These are phyloP conservation scores for Chaetogeoica ovagalla DNA, from an alignment of 2,888 invertebrate species.

Conservation along the genomic window DNA sequence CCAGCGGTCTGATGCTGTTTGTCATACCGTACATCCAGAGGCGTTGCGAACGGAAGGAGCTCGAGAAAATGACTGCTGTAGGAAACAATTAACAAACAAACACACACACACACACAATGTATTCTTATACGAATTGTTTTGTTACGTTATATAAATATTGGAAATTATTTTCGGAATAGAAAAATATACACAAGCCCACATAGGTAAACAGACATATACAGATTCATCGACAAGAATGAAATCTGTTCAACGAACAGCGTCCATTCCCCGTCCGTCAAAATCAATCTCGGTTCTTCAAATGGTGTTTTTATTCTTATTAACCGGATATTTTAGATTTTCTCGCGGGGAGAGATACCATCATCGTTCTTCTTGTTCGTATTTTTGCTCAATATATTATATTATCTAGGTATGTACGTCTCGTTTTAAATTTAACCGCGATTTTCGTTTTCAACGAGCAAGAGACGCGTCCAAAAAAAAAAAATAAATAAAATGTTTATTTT, in stretches of 20 bases:
- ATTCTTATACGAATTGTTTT: constrained; percentile 41
- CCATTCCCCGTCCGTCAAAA: background rate
- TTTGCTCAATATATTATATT: constrained; percentile 36
- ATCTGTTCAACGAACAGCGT: background rate
- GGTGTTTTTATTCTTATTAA: background rate
- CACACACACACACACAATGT: constrained; percentile 29
- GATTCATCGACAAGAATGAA: background rate
- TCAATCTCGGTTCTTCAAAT: background rate
- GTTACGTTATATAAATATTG: constrained; percentile 13
- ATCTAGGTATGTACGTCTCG: background rate
- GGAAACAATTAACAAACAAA: constrained; percentile 28
- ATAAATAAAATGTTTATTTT: too few species aligned
- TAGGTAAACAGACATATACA: background rate
- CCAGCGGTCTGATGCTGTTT: constrained; percentile 87
- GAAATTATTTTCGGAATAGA: constrained; percentile 10
- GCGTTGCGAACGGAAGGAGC: constrained; percentile 55
- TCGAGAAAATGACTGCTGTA: constrained; percentile 48
- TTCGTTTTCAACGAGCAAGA: background rate
- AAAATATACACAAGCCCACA: background rate
- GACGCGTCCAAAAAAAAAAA: too few species aligned
- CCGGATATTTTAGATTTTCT: background rate
- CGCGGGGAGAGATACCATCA: background rate
- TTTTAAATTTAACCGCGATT: background rate
- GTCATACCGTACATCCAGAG: constrained; percentile 74
- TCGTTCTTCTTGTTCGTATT: background rate